Percentiles rank a stretch among this genome's conserved stretches.
Evolutionary conservation across 2,888 invertebrate genomes (phyloP).

Genomic region (Drosophila borealis): DNA sequence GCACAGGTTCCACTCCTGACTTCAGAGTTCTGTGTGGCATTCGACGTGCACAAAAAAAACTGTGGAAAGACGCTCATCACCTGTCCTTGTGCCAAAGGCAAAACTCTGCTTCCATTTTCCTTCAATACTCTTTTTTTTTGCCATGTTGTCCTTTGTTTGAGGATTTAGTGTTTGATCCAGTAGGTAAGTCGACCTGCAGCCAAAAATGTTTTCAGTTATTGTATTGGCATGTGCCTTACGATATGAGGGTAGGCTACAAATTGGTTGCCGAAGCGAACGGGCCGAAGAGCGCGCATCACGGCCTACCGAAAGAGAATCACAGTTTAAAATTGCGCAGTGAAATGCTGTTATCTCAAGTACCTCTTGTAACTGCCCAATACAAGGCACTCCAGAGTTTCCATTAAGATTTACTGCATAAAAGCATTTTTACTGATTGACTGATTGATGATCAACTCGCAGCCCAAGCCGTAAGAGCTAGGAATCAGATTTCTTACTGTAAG

Average conservation of each 20-base stretch:
- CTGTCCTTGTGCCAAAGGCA: conserved; percentile 62
- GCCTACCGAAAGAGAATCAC: background rate
- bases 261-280: conserved; percentile 1
- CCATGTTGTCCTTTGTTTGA: conserved; percentile 50
- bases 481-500: too few species aligned
- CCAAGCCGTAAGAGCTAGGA: too few species aligned
- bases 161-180: conserved; percentile 45
- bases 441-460: too few species aligned
- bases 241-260: conserved; percentile 7
- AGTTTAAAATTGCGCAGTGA: background rate
- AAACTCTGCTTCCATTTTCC: conserved; percentile 36
- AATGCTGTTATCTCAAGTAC: conserved; percentile 12
- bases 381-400: background rate
- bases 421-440: too few species aligned
- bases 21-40: conserved; percentile 60
- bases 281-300: background rate
- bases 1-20: conserved; percentile 69
- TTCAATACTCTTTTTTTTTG: conserved; percentile 26
- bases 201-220: conserved; percentile 28
- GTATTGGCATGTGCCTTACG: conserved; percentile 49
- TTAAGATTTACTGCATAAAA: too few species aligned
- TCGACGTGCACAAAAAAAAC: conserved; percentile 35
- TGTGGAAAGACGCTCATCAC: conserved; percentile 63
- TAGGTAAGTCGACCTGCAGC: conserved; percentile 51
- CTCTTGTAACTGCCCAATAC: background rate